A percentile compares a stretch with the other conserved stretches of the same genome.
Conservation (phyloP, 2,797 vertebrate genomes). For the Chiloscyllium punctatum region DNA sequence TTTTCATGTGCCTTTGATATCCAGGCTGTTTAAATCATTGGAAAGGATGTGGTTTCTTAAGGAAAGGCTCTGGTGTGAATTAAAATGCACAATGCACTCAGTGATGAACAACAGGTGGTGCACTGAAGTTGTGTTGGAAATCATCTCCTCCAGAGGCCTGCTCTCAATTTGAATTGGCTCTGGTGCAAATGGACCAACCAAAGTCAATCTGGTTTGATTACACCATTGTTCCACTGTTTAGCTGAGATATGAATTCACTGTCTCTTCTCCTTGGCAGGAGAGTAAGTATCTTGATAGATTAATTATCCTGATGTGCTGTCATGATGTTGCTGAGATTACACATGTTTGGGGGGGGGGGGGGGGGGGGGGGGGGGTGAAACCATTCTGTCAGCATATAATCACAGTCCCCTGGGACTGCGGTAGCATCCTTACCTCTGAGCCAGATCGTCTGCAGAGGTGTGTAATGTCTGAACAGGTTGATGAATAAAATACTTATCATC, state of each 20-base stretch:
- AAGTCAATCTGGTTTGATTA: background rate
- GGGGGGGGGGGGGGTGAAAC: background rate
- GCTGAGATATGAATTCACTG: background rate
- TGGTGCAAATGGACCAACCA: conserved; percentile 25
- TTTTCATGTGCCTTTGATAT: conserved; percentile 8
- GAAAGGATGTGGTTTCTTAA: conserved; percentile 1
- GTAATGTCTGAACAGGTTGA: no score
- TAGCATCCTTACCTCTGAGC: no score
- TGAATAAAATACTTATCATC: no score
- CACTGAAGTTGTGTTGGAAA: conserved; percentile 1
- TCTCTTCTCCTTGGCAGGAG: background rate
- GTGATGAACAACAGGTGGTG: conserved; percentile 18
- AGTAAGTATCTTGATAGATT: background rate
- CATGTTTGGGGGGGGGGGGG: no score
- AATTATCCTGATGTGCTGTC: background rate
- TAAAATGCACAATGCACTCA: conserved; percentile 7
- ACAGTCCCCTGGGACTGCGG: no score
- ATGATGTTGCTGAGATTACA: background rate
- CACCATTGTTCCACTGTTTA: background rate
- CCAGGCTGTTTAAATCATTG: conserved; percentile 27
- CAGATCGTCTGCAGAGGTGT: no score
- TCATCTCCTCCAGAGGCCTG: background rate
- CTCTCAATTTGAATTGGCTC: conserved; percentile 34
- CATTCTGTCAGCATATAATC: background rate
- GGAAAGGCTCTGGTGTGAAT: background rate